Conservation (phyloP, 1,140 invertebrate genomes). For the Chironomus tepperi region DNA sequence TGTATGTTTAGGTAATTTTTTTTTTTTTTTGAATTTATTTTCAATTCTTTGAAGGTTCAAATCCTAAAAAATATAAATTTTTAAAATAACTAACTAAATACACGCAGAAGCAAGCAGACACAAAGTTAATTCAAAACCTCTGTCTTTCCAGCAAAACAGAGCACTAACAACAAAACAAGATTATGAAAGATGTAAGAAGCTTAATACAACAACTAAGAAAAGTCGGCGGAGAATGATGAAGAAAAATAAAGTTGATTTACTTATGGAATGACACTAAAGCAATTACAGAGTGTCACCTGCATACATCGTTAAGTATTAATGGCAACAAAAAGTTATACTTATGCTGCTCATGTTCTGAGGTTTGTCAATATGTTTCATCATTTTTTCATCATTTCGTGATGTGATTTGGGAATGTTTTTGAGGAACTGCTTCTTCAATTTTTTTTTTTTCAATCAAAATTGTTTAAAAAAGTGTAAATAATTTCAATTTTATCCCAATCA, state of each 20-base stretch:
- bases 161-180: too few species aligned
- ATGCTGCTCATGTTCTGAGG: not conserved
- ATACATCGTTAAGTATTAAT: not conserved
- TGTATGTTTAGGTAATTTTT: too few species aligned
- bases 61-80: too few species aligned
- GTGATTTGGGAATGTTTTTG: not conserved
- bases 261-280: not conserved
- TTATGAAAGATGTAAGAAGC: too few species aligned
- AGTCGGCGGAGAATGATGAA: not conserved
- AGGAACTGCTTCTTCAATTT: not conserved
- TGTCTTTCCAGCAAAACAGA: too few species aligned
- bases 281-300: constrained; percentile 11
- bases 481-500: constrained; percentile 17
- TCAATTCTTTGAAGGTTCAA: too few species aligned
- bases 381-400: not conserved
- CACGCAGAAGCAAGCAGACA: too few species aligned
- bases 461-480: constrained; percentile 23
- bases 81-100: too few species aligned
- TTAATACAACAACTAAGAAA: too few species aligned
- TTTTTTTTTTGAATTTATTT: too few species aligned
- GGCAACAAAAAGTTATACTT: not conserved
- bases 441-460: constrained; percentile 16
- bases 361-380: not conserved
- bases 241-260: constrained; percentile 6
- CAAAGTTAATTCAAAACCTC: too few species aligned